These are phyloP conservation scores for Plotosus lineatus DNA, from an alignment of 2,113 vertebrate species.

Conservation along the genomic window DNA sequence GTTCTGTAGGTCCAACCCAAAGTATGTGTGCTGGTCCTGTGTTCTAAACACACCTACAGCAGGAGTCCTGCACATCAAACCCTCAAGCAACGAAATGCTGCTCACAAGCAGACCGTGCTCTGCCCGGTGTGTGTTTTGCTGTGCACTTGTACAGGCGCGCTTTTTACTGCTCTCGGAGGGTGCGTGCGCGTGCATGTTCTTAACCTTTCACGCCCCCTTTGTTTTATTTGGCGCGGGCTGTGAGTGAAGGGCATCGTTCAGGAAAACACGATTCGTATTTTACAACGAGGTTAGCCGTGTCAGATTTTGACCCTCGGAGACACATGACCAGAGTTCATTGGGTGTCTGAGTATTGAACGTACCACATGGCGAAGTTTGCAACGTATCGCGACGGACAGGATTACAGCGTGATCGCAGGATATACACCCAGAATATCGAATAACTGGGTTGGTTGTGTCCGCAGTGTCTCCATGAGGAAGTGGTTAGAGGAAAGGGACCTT, in stretches of 20 bases:
- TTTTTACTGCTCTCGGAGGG: conserved; percentile 56
- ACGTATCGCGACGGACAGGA: not conserved
- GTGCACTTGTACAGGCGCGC: conserved; percentile 52
- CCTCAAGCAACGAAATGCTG: conserved; percentile 62
- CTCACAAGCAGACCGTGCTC: conserved; percentile 6
- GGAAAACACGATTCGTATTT: not conserved
- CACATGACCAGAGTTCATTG: not conserved
- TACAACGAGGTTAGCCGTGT: not conserved
- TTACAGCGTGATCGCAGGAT: conserved; percentile 19
- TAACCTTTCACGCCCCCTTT: conserved; percentile 46
- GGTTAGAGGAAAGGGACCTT: conserved; percentile 49
- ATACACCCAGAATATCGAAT: conserved; percentile 24
- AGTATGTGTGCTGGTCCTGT: not conserved
- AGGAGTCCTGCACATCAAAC: conserved; percentile 54
- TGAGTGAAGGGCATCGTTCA: not conserved
- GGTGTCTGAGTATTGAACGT: not conserved
- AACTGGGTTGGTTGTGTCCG: not conserved
- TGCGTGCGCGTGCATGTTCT: conserved; percentile 52
- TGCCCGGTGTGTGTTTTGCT: not conserved
- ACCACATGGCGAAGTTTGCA: not conserved
- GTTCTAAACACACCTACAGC: conserved; percentile 30
- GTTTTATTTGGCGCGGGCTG: conserved; percentile 12
- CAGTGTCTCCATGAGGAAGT: conserved; percentile 52
- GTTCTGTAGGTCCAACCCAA: not conserved
- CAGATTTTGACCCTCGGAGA: not conserved